Evolutionary conservation across 2,888 invertebrate species (phyloP), one percentile per base, ranked within the genome.

Genomic region (Drosophila nr. perissopoda): DNA sequence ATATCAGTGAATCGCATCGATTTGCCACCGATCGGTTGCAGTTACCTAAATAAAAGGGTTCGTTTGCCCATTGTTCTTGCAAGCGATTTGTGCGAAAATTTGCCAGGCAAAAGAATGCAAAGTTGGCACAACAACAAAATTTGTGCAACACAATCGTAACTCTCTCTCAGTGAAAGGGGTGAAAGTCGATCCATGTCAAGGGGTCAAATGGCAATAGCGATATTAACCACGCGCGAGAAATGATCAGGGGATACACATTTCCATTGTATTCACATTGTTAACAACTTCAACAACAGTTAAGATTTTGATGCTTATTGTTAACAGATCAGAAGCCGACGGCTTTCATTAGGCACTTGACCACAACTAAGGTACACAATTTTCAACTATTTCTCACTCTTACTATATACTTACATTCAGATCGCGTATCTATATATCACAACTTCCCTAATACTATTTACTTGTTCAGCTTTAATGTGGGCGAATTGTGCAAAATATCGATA

Each of bases 111-210:
- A 60, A 71, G 73, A 84, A 84, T 76, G 60, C 68, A 61, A 71
- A 87, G 87, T 84, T 84, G 85, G 80, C 84, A 84, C 74, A 84
- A 87, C 69, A 79, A 59, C 45, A 1, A 64, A 64, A 78, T 74
- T 75, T 71, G 53, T 56, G 65, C 62, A 64, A 45, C 49, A 31
- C 62, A 40, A 27, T 33, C 57, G 18, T 16, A 31, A 49, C 18
- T 38, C 42, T 45, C 21, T 45, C 45, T 4, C 18, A 13, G 25
- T 33, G 54, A 69, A 76, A 73, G 69, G 69, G 69, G 72, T 76
- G 73, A 79, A 74, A 69, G 77, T 76, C 63, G 58, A 53, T n/a
- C 40, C 49, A n/a, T 10, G 29, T 49, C 13, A 27, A 36, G 40
- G 52, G 67, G 63, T 76, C 73, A 59, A 76, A 68, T 53, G 51